Conservation (phyloP, 2,888 invertebrate species). For the Chirona hameri region DNA sequence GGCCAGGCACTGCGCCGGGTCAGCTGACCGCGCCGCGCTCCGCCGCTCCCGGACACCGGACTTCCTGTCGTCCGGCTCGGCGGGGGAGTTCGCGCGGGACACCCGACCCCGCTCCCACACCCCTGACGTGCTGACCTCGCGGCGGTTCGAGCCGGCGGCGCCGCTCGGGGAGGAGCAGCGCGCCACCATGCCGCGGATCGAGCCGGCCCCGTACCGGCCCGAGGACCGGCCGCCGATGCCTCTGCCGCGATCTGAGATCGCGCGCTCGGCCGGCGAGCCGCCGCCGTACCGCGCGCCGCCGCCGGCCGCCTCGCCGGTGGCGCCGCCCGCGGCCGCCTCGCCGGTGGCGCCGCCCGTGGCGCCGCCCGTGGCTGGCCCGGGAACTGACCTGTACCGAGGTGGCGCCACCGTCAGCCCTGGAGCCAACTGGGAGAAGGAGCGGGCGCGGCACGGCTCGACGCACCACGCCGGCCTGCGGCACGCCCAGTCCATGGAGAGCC, state of each 20-base stretch:
- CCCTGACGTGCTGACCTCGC: not conserved
- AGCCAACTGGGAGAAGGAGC: conserved; percentile 61
- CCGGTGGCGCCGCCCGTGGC: conserved; percentile 29
- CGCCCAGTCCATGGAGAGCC: conserved; percentile 75
- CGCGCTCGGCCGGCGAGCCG: conserved; percentile 4
- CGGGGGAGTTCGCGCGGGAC: not conserved
- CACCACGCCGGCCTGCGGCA: conserved; percentile 55
- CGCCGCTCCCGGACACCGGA: not conserved
- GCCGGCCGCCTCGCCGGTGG: conserved; percentile 28
- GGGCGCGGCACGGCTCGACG: conserved; percentile 74
- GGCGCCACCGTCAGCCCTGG: conserved; percentile 22
- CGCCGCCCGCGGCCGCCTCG: conserved; percentile 6
- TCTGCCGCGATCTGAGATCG: conserved; percentile 11
- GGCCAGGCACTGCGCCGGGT: not conserved
- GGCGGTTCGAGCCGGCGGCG: not conserved
- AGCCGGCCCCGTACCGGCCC: not conserved
- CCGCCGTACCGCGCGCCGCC: conserved; percentile 28
- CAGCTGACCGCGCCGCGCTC: not conserved
- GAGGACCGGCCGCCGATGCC: conserved; percentile 29
- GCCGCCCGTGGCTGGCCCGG: conserved; percentile 6
- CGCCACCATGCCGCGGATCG: not conserved
- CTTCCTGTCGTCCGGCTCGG: not conserved
- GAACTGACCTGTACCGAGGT: not conserved
- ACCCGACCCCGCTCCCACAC: not conserved
- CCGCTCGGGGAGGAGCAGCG: not conserved